A percentile compares a stretch with the other conserved stretches of the same genome.
phyloP scores from a whole-genome alignment of 2,113 vertebrate genomes.

The Notarius lentiginosus region DNA sequence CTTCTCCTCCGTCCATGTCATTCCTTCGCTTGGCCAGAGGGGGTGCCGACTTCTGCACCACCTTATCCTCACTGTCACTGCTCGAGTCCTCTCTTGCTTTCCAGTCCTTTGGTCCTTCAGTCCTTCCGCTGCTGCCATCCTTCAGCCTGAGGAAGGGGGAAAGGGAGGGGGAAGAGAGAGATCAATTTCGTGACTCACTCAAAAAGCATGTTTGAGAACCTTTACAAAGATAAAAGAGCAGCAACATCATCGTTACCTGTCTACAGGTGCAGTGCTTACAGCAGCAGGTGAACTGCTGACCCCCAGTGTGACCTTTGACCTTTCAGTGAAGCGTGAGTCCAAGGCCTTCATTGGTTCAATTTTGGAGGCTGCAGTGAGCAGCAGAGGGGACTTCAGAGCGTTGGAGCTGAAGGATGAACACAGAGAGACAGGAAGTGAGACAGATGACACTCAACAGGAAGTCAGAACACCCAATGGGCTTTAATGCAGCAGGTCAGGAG shows the following conservation, averaged over 20 bases:
- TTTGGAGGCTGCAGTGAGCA: constrained; percentile 86
- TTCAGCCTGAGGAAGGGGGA: constrained; percentile 71
- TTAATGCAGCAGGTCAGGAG: not conserved
- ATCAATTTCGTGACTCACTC: no score
- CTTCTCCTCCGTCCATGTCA: constrained; percentile 84
- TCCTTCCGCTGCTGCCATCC: constrained; percentile 70
- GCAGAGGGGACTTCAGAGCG: constrained; percentile 71
- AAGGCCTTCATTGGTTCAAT: constrained; percentile 97
- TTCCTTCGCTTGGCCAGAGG: constrained; percentile 83
- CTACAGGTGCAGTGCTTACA: constrained; percentile 75
- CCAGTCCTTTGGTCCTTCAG: constrained; percentile 71
- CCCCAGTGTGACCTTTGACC: constrained; percentile 93
- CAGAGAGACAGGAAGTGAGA: not conserved
- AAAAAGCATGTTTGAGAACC: not conserved
- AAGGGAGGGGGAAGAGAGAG: not conserved
- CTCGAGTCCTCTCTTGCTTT: constrained; percentile 89
- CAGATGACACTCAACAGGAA: not conserved
- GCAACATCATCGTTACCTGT: constrained; percentile 73
- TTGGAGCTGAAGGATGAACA: constrained; percentile 49
- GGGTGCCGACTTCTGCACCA: constrained; percentile 76
- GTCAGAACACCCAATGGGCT: not conserved
- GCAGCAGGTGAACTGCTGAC: constrained; percentile 75
- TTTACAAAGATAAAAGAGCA: not conserved
- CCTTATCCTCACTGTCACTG: constrained; percentile 95
- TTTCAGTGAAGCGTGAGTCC: constrained; percentile 95